phyloP scores from a whole-genome alignment of 2,113 vertebrate genomes.

The Trematomus loennbergii region DNA sequence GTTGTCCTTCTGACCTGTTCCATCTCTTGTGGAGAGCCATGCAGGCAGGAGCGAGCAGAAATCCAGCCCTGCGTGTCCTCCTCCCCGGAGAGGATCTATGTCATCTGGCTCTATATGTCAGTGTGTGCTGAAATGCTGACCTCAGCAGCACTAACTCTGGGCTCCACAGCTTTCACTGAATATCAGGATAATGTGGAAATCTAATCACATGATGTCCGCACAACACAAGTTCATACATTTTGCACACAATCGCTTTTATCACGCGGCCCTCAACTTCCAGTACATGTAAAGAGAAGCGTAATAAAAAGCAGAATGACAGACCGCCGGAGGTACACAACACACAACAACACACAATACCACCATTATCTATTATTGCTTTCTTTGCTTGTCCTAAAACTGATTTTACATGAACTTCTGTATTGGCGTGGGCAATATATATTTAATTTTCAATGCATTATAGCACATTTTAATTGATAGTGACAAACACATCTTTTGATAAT shows the following conservation, averaged over 20 bases:
- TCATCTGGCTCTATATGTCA: slow-evolving; percentile 18
- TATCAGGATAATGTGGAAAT: slow-evolving; percentile 14
- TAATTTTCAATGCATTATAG: neutral
- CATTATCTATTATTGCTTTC: neutral
- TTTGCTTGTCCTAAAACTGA: neutral
- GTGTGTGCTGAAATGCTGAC: slow-evolving; percentile 28
- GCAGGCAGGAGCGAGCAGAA: slow-evolving; percentile 9
- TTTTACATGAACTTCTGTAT: neutral
- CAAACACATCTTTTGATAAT: neutral
- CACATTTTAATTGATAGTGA: neutral
- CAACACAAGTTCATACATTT: neutral
- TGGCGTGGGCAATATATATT: neutral
- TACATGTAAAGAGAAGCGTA: neutral
- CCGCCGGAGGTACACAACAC: neutral
- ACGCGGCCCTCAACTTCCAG: neutral
- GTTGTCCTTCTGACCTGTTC: neutral
- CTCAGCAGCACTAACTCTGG: slow-evolving; percentile 22
- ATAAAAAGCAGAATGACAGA: neutral
- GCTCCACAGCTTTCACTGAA: slow-evolving; percentile 1
- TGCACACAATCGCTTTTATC: slow-evolving; percentile 8
- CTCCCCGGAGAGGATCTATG: slow-evolving; percentile 34
- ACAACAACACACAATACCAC: neutral
- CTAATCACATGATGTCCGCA: slow-evolving; percentile 15
- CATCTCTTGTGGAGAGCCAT: neutral
- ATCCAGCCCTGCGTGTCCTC: slow-evolving; percentile 17